Evolutionary conservation across 2,113 vertebrate species (phyloP), one percentile per base, ranked within the genome.

Genomic region (Hepsetus odoe): DNA sequence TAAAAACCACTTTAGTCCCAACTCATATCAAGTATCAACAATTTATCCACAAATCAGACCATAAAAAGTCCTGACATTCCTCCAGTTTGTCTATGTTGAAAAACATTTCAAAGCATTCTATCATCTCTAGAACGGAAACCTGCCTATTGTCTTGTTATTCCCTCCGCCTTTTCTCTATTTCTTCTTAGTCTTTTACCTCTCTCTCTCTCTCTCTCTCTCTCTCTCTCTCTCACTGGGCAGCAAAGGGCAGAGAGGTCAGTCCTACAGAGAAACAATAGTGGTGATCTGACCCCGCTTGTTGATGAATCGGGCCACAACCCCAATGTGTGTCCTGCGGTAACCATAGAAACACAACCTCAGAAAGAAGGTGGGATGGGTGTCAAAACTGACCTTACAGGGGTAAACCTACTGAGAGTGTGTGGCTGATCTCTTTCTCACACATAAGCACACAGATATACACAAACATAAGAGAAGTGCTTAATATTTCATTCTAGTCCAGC

Each of bases 211-310:
- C 42, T n/a, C n/a, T n/a, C n/a, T n/a, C n/a, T n/a, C n/a, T n/a
- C n/a, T n/a, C n/a, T n/a, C n/a, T n/a, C n/a, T n/a, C n/a, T n/a
- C n/a, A n/a, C n/a, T 12, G 51, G 51, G n/a, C n/a, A 24, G 51
- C 5, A 22, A 22, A 55, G 51, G 51, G 51, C 51, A 55, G n/a
- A 3, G 22, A n/a, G 51, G 51, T 51, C 51, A 55, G 51, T 22
- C 6, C 53, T 44, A 28, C 56, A 67, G 56, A 46, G 16, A 11
- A 40, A 53, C 6, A 51, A 35, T 32, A 13, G 44, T n/a, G 58
- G 33, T 16, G 30, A 65, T 32, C 20, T 66, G 44, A 72, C 68
- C 59, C 59, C 32, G 51, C 78, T 68, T 58, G 26, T 68, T 80
- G 42, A 59, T n/a, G 49, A 40, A 72, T 22, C 69, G 8, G 64